These are phyloP conservation scores for Pseudomyrmex pallidus DNA, from an alignment of 1,140 invertebrate species.

Conservation along the genomic window DNA sequence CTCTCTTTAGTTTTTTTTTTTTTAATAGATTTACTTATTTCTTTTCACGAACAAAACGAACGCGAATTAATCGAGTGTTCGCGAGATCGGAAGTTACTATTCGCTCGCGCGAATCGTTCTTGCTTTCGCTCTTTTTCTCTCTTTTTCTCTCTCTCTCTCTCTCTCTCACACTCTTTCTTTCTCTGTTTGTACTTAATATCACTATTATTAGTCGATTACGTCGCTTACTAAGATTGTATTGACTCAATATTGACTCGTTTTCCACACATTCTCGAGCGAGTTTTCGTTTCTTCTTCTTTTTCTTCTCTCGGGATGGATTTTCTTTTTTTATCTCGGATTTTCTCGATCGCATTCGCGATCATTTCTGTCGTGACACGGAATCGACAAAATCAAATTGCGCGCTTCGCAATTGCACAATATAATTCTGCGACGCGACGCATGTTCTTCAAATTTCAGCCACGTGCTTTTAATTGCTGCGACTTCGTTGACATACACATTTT, in stretches of 20 bases:
- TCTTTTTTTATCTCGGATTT: background rate
- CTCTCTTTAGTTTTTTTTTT: conserved; percentile 17
- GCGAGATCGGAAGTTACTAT: conserved; percentile 41
- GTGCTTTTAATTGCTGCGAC: no score
- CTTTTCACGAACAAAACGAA: background rate
- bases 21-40: background rate
- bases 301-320: conserved; percentile 6
- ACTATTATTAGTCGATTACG: conserved; percentile 62
- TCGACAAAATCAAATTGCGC: conserved; percentile 11
- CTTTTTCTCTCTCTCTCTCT: background rate
- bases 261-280: conserved; percentile 56
- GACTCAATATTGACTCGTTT: conserved; percentile 70
- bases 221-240: conserved; percentile 65
- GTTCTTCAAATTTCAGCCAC: background rate
- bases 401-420: conserved; percentile 2
- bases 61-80: conserved; percentile 39
- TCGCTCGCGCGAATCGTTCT: conserved; percentile 2
- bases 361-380: background rate
- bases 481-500: no score
- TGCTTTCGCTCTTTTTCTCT: background rate
- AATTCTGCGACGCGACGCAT: conserved; percentile 33
- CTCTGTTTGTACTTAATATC: conserved; percentile 65
- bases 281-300: background rate
- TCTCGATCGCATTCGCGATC: conserved; percentile 37
- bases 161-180: conserved; percentile 7